Evolutionary conservation across 2,888 invertebrate species (phyloP), one percentile per base, ranked within the genome.

Genomic region (Eristalinus sepulchralis): DNA sequence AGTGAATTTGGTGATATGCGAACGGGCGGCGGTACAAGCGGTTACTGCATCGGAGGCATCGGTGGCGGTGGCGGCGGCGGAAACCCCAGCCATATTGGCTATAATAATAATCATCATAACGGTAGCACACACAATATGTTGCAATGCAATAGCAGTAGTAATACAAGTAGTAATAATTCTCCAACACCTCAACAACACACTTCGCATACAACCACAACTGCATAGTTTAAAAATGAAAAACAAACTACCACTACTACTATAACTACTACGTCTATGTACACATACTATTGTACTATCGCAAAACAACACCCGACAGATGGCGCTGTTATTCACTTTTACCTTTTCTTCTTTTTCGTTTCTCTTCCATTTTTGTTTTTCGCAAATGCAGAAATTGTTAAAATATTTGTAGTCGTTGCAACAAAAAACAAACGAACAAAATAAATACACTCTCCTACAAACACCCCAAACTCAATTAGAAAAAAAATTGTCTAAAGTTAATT

Each of bases 111-210:
- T 88, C 91, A 91, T 88, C 81, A 88, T 88, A 91, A 91, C 85
- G 91, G 91, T 88, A 78, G 87, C 84, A 86, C 85, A 85, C 88
- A 87, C 85, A 88, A 86, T 84, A 91, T 92, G 89, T 91, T 92
- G 88, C 92, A 92, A 90, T 92, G 92, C 91, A 92, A 92, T 91
- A 92, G 89, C 88, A 90, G 89, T 88, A 90, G 89, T 89, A 90
- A 86, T 88, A 89, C 88, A 57, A 89, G 88, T 89, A 89, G 88
- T 88, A 89, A 86, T 88, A 89, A 89, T 88, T 83, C 88, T 84
- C 85, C 88, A 57, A 78, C 88, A 82, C 86, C 86, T 77, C 87
- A 83, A 36, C 83, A 87, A 83, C 83, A 87, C 83, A 90, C 90
- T 88, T 90, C 91, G 88, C 83, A 87, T 83, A 90, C 91, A 89